These are phyloP conservation scores for Oostethus manadensis DNA, from an alignment of 2,113 vertebrate species.

Conservation along the genomic window DNA sequence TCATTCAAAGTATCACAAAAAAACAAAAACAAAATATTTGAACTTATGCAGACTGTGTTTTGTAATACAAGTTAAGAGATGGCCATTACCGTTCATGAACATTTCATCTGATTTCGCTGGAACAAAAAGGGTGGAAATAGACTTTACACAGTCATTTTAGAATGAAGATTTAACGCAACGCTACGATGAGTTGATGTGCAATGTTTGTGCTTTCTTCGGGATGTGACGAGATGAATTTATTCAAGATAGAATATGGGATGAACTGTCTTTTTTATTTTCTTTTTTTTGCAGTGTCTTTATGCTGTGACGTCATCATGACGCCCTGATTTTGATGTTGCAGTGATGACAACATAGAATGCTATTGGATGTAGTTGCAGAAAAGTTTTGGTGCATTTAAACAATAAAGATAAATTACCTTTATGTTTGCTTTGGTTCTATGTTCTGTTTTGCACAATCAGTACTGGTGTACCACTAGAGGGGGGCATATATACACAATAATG, in stretches of 20 bases:
- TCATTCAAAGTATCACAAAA: not conserved
- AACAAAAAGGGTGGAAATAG: conserved; percentile 1
- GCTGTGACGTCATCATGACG: conserved; percentile 37
- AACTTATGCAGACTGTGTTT: conserved; percentile 11
- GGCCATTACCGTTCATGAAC: conserved; percentile 1
- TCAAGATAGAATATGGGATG: conserved; percentile 26
- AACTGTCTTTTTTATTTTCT: conserved; percentile 22
- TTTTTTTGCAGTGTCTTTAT: conserved; percentile 39
- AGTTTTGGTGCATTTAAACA: conserved; percentile 65
- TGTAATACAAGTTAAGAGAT: conserved; percentile 6
- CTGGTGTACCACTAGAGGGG: conserved; percentile 43
- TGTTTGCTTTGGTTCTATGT: not conserved
- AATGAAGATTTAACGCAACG: conserved; percentile 24
- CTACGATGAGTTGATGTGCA: conserved; percentile 47
- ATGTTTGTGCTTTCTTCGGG: conserved; percentile 48
- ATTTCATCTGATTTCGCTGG: conserved; percentile 17
- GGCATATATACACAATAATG: conserved; percentile 14
- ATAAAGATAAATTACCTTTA: conserved; percentile 58
- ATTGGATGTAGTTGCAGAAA: conserved; percentile 65
- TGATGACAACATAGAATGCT: conserved; percentile 47
- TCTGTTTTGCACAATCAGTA: not conserved
- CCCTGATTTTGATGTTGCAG: conserved; percentile 51
- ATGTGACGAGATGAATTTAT: conserved; percentile 42
- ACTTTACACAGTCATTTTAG: conserved; percentile 8
- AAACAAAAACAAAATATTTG: not conserved